phyloP scores from a whole-genome alignment of 2,888 invertebrate species.

The Lomographa bimaculata region DNA sequence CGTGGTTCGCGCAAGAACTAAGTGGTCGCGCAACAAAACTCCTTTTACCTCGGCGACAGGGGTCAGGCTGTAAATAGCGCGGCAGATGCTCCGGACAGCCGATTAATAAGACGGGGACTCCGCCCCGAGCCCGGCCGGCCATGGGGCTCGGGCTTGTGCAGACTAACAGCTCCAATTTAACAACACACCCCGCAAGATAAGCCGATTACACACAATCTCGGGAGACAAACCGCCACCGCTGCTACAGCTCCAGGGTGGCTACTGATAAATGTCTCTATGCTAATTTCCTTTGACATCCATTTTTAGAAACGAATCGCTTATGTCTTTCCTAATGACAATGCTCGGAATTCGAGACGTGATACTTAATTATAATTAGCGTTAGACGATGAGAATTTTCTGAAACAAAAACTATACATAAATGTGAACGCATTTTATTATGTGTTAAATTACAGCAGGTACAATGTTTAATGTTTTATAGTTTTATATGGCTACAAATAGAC shows the following conservation, averaged over 20 bases:
- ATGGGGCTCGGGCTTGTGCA: constrained; percentile 1
- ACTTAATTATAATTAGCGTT: constrained; percentile 6
- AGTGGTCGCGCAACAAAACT: constrained; percentile 55
- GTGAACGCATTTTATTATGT: constrained; percentile 20
- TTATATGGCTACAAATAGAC: constrained; percentile 26
- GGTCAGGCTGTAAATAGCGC: constrained; percentile 70
- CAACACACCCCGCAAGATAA: constrained; percentile 58
- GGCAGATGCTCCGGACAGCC: constrained; percentile 80
- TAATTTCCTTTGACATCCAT: constrained; percentile 44
- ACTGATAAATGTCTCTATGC: constrained; percentile 46
- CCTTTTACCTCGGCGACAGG: constrained; percentile 55
- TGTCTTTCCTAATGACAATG: no score
- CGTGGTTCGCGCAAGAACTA: constrained; percentile 50
- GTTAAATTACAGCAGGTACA: constrained; percentile 28
- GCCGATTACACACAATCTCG: constrained; percentile 62
- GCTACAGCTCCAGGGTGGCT: constrained; percentile 19
- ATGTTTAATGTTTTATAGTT: constrained; percentile 19
- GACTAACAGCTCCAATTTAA: constrained; percentile 54
- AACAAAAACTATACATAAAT: constrained; percentile 10
- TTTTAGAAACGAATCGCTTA: constrained; percentile 30
- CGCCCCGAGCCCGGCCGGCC: constrained; percentile 50
- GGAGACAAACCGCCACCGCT: constrained; percentile 51
- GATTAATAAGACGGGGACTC: constrained; percentile 77
- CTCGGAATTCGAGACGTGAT: not conserved
- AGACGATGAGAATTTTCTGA: constrained; percentile 9